Evolutionary conservation across 2,797 vertebrate species (phyloP), one percentile per base, ranked within the genome.

Genomic region (Sylvilagus floridanus): DNA sequence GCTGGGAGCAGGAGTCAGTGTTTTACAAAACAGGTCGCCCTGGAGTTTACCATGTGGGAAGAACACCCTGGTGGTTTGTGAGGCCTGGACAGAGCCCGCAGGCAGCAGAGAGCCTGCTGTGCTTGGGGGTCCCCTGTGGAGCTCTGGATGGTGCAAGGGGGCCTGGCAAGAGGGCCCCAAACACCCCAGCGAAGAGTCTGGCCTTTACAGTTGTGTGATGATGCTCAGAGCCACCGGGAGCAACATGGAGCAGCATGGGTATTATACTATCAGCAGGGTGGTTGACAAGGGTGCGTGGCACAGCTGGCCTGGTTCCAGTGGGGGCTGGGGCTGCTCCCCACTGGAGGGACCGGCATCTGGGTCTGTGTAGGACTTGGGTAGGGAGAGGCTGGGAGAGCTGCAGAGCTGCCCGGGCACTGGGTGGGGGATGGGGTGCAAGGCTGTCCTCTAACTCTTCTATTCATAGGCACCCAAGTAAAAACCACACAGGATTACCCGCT

Each of bases 391-490:
- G 19, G 24, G 32, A 24, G 30, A 68, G 52, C 28, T n/a, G 24
- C 30, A 14, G 77, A 76, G 76, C 26, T 50, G 65, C 73, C 66
- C 37, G 81, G 71, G 57, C n/a, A 19, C 50, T 7, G 0, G 21
- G 35, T 28, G 1, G 16, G 32, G n/a, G 60, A 4, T 7, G 5
- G 90, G 63, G 50, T 12, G 5, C 28, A 54, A 75, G 77, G 89
- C 62, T 52, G 26, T 78, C 52, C 72, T 88, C 92, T 91, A 78
- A 79, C 87, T 83, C 92, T 69, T 82, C 93, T 95, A 91, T 94
- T 97, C 96, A 96, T 7, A 57, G 72, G 83, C 97, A 92, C 84
- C 37, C 68, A 76, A 85, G 93, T 96, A 87, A 95, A 97, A 96
- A 89, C 78, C 72, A 96, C 93, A 90, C 10, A 2, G 90, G 96